Evolutionary conservation across 2,113 vertebrate species (phyloP).

Genomic region (Passer domesticus): DNA sequence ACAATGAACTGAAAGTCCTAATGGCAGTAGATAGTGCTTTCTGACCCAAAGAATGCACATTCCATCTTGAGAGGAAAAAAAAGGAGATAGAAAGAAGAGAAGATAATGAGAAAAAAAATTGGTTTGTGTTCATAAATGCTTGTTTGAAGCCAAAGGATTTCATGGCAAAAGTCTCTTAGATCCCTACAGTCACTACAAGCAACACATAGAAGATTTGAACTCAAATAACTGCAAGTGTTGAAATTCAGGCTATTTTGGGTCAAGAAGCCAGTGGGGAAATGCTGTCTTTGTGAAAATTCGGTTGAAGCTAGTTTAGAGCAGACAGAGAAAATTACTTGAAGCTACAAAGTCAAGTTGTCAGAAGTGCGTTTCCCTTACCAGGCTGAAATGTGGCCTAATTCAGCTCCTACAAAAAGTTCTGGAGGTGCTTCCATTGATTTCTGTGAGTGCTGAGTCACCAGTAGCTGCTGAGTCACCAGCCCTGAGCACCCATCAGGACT

Average conservation of each 20-base stretch:
- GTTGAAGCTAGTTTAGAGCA: slow-evolving; percentile 40
- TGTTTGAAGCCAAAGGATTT: slow-evolving; percentile 16
- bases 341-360: background rate
- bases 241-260: slow-evolving; percentile 41
- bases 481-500: background rate
- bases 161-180: background rate
- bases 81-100: background rate
- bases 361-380: background rate
- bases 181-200: slow-evolving; percentile 14
- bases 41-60: slow-evolving; percentile 3
- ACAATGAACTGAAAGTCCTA: background rate
- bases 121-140: background rate
- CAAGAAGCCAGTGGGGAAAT: slow-evolving; percentile 43
- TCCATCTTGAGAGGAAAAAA: background rate
- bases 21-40: background rate
- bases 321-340: background rate
- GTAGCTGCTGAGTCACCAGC: slow-evolving; percentile 30
- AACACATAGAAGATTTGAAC: background rate
- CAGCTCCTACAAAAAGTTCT: background rate
- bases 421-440: background rate
- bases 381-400: slow-evolving; percentile 19
- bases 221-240: slow-evolving; percentile 4
- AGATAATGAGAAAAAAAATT: background rate
- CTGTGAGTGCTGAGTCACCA: slow-evolving; percentile 37
- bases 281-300: background rate